Percentiles rank a stretch among this genome's conserved stretches.
phyloP scores from a whole-genome alignment of 2,113 vertebrate species.

The Toxotes jaculatrix region DNA sequence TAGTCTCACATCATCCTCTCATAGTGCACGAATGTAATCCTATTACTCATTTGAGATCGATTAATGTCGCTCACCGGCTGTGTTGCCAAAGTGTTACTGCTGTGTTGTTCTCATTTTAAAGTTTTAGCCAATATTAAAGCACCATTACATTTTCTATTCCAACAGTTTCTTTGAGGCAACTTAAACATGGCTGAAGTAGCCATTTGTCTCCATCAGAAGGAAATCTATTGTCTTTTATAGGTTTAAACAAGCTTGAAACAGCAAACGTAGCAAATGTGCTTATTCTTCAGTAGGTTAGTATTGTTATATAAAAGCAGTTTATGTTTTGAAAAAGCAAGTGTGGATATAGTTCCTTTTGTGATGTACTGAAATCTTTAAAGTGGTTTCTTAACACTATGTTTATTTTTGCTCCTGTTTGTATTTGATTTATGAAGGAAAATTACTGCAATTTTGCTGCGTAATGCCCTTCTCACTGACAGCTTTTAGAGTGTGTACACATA shows the following conservation, averaged over 20 bases:
- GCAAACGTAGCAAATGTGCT: not conserved
- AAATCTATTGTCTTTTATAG: slow-evolving; percentile 11
- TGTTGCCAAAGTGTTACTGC: not conserved
- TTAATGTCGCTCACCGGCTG: slow-evolving; percentile 5
- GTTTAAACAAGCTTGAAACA: not conserved
- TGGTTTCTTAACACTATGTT: not conserved
- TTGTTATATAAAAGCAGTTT: not conserved
- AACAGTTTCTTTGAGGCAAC: not conserved
- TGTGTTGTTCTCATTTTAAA: slow-evolving; percentile 8
- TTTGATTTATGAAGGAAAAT: not conserved
- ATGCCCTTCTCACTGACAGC: slow-evolving; percentile 2
- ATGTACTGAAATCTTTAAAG: not conserved
- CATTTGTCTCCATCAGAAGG: slow-evolving; percentile 28
- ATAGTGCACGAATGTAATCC: slow-evolving; percentile 3
- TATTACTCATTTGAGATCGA: slow-evolving; percentile 23
- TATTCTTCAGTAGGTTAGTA: not conserved
- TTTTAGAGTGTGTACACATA: not conserved
- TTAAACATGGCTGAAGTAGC: slow-evolving; percentile 3
- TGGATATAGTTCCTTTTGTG: not conserved
- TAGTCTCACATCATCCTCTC: slow-evolving; percentile 21
- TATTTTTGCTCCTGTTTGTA: not conserved
- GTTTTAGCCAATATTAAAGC: slow-evolving; percentile 11
- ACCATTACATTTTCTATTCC: not conserved
- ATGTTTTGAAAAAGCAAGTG: not conserved
- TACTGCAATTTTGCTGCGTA: slow-evolving; percentile 1